A percentile compares a stretch with the other conserved stretches of the same genome.
phyloP scores from a whole-genome alignment of 2,113 vertebrate species.

The Loxodonta africana region DNA sequence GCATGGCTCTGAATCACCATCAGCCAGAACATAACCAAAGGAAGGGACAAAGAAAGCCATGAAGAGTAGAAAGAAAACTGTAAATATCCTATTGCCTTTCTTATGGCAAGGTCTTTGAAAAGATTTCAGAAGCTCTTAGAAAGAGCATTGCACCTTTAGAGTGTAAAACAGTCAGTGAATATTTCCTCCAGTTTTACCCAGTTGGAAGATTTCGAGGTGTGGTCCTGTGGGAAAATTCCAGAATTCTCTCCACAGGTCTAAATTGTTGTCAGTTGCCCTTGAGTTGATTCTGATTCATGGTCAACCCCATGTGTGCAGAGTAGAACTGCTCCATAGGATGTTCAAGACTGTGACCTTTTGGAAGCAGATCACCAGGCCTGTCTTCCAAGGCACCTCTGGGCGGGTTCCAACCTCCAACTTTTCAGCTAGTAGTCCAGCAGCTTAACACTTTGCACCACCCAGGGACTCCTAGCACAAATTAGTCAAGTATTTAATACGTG shows the following conservation, averaged over 20 bases:
- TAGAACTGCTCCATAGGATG: not conserved
- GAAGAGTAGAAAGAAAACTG: not conserved
- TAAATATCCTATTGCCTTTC: slow-evolving; percentile 56
- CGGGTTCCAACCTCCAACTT: not conserved
- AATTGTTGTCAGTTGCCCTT: not conserved
- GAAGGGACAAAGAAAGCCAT: not conserved
- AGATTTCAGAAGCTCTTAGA: slow-evolving; percentile 71
- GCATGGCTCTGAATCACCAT: not conserved
- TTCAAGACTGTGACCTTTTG: not conserved
- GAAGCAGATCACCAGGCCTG: not conserved
- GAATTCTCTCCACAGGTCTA: slow-evolving; percentile 52
- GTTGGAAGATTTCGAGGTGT: slow-evolving; percentile 69
- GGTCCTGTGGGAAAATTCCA: slow-evolving; percentile 60
- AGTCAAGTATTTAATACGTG: slow-evolving; percentile 49
- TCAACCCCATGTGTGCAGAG: not conserved
- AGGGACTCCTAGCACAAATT: not conserved
- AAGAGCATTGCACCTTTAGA: slow-evolving; percentile 62
- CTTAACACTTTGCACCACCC: not conserved
- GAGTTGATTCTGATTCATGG: not conserved
- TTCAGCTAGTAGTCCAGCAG: not conserved
- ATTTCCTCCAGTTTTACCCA: slow-evolving; percentile 71
- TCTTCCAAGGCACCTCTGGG: not conserved
- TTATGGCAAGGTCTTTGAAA: slow-evolving; percentile 4
- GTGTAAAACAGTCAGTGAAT: slow-evolving; percentile 19
- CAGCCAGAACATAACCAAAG: not conserved